Percentiles rank a stretch among this genome's conserved stretches.
These are phyloP conservation scores for Lasioglossum villosulum DNA, from an alignment of 2,888 invertebrate species.

Conservation along the genomic window DNA sequence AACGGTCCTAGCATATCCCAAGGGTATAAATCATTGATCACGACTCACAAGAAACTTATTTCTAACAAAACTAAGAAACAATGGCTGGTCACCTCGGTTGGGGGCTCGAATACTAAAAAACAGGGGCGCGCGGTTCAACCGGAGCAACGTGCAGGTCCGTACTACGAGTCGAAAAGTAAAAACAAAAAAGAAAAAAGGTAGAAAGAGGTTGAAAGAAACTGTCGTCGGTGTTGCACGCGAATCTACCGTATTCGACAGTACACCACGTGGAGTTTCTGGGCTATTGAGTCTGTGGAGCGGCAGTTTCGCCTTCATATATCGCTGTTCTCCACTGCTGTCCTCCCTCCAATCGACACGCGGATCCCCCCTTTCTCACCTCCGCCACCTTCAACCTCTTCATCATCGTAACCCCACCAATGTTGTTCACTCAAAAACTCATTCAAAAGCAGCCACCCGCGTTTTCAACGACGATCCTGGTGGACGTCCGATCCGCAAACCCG, in stretches of 20 bases:
- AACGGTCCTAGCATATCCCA: constrained; percentile 27
- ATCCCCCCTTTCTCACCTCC: constrained; percentile 57
- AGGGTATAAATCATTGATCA: constrained; percentile 33
- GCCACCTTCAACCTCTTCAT: constrained; percentile 47
- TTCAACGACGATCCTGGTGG: constrained; percentile 7
- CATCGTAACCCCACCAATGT: constrained; percentile 52
- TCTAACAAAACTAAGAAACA: constrained; percentile 19
- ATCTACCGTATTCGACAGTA: constrained; percentile 49
- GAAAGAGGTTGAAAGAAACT: neutral
- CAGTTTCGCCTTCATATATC: constrained; percentile 83
- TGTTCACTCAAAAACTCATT: constrained; percentile 62
- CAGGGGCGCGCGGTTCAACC: neutral
- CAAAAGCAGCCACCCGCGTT: constrained; percentile 21
- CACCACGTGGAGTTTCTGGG: constrained; percentile 74
- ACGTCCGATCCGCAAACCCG: neutral
- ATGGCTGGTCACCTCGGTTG: constrained; percentile 31
- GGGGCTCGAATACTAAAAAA: neutral
- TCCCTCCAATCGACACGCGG: constrained; percentile 65
- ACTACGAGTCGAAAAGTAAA: neutral
- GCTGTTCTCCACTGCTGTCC: constrained; percentile 74
- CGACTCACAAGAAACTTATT: constrained; percentile 32
- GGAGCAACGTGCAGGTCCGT: too few species aligned
- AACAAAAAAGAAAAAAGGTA: neutral
- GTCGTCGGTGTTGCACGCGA: constrained; percentile 30
- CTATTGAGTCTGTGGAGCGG: constrained; percentile 82